phyloP scores from a whole-genome alignment of 2,888 invertebrate species.

The Lepidonotus clava region DNA sequence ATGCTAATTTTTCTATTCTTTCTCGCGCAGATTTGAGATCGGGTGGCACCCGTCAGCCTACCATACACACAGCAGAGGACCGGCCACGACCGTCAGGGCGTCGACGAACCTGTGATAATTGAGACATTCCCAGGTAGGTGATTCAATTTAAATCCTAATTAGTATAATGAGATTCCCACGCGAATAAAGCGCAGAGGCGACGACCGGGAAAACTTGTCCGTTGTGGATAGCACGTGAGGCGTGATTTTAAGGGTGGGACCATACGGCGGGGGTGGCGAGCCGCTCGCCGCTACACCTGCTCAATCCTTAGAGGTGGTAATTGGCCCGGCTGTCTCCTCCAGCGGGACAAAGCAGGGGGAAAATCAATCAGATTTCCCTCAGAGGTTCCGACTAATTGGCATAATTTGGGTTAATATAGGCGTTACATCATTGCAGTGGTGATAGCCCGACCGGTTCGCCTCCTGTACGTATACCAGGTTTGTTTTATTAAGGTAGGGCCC shows the following conservation, averaged over 20 bases:
- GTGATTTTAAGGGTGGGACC: not conserved
- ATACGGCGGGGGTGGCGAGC: not conserved
- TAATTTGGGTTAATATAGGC: not conserved
- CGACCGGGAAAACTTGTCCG: not conserved
- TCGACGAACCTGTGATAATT: not conserved
- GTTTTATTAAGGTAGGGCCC: too few relatives aligned
- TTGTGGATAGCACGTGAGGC: not conserved
- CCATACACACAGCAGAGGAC: too few relatives aligned
- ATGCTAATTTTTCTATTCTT: not conserved
- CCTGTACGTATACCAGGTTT: too few relatives aligned
- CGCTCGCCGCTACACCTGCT: not conserved
- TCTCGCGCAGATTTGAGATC: not conserved
- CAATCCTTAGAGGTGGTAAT: not conserved
- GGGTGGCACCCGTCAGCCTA: too few relatives aligned
- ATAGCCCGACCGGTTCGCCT: too few relatives aligned
- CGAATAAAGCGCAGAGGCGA: not conserved
- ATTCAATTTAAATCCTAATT: not conserved
- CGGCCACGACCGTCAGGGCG: not conserved
- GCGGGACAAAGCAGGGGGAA: not conserved
- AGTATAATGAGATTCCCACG: not conserved
- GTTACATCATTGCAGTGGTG: not conserved
- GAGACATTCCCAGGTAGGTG: not conserved
- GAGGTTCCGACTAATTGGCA: not conserved
- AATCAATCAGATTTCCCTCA: not conserved
- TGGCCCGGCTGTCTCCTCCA: not conserved